phyloP scores from a whole-genome alignment of 53 echinoderm and acorn worm genomes.

The Hippasteria phrygiana region DNA sequence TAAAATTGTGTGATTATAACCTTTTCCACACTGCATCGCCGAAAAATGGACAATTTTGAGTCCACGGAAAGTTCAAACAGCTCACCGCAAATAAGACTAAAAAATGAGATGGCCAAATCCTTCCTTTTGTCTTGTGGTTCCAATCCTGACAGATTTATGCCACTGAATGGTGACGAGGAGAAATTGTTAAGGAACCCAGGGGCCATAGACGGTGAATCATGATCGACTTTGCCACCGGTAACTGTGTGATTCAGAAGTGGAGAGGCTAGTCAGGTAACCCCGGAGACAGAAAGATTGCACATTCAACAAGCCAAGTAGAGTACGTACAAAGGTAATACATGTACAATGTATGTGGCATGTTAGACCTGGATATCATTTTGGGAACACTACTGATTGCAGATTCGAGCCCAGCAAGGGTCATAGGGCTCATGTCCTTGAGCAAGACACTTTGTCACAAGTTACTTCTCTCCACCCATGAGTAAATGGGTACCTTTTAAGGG shows the following conservation, averaged over 20 bases:
- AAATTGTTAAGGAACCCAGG: neutral
- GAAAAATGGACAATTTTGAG: no score
- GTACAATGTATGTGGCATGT: neutral
- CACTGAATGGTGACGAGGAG: neutral
- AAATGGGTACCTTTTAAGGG: no score
- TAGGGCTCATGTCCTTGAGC: no score
- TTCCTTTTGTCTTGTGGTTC: neutral
- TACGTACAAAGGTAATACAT: neutral
- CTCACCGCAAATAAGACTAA: neutral
- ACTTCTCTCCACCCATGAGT: no score
- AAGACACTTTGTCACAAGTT: no score
- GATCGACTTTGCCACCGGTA: neutral
- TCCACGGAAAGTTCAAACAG: no score
- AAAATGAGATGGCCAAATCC: neutral
- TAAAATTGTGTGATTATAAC: no score
- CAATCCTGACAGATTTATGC: neutral
- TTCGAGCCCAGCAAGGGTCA: no score
- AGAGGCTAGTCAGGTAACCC: no score
- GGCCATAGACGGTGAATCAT: conserved; percentile 12
- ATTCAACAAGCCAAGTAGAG: neutral
- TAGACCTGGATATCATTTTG: neutral
- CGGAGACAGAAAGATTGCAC: neutral
- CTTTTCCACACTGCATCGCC: no score
- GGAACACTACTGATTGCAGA: no score
- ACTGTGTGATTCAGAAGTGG: neutral